A percentile compares a stretch with the other conserved stretches of the same genome.
These are phyloP conservation scores for Garra rufa DNA, from an alignment of 2,113 vertebrate genomes.

Conservation along the genomic window DNA sequence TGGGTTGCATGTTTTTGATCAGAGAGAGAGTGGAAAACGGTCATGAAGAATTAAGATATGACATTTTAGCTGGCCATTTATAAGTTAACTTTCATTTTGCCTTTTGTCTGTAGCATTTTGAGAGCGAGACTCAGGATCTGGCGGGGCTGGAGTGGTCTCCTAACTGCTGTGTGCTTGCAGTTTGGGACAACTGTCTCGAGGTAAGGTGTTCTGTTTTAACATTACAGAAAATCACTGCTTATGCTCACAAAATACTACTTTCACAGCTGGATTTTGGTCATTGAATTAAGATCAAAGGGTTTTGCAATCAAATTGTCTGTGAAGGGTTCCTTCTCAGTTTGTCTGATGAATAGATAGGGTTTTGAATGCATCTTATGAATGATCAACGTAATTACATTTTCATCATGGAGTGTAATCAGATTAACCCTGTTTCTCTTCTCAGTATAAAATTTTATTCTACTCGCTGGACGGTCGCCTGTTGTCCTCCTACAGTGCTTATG, in stretches of 20 bases:
- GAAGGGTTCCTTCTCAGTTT: neutral
- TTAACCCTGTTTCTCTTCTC: slow-evolving; percentile 37
- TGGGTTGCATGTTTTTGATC: neutral
- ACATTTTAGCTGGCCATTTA: neutral
- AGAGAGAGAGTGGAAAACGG: neutral
- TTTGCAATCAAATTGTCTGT: neutral
- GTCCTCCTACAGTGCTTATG: slow-evolving; percentile 85
- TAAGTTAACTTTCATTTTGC: neutral
- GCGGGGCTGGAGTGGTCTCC: slow-evolving; percentile 94
- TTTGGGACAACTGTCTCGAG: slow-evolving; percentile 93
- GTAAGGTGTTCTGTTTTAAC: slow-evolving; percentile 66
- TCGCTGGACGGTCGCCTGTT: slow-evolving; percentile 92
- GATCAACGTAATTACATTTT: neutral
- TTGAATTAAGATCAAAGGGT: neutral
- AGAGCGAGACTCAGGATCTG: slow-evolving; percentile 92
- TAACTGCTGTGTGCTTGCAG: slow-evolving; percentile 92
- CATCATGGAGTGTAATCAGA: neutral
- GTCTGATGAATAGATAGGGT: neutral
- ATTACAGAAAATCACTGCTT: neutral
- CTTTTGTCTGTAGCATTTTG: slow-evolving; percentile 85
- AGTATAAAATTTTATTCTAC: slow-evolving; percentile 95
- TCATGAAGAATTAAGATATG: neutral
- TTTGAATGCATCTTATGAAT: neutral
- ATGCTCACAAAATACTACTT: neutral
- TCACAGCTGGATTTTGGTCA: neutral